Conservation (phyloP, 2,888 invertebrate species). For the Frankliniella fusca region DNA sequence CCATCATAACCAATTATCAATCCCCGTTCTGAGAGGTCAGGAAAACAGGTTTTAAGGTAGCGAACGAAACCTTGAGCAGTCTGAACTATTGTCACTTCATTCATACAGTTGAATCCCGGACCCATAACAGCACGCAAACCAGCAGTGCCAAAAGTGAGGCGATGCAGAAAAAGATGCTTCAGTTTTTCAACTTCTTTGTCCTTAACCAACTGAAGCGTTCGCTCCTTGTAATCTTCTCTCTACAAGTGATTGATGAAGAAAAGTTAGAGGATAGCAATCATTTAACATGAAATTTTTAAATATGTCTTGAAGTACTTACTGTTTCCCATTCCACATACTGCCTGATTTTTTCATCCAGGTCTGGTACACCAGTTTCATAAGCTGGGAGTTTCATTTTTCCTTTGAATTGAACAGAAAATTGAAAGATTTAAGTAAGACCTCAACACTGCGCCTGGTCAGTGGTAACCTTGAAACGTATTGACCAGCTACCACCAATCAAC, state of each 20-base stretch:
- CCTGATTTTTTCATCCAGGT: constrained; percentile 61
- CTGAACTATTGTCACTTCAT: constrained; percentile 89
- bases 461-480: neutral
- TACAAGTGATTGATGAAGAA: constrained; percentile 42
- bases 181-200: constrained; percentile 58
- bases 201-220: constrained; percentile 58
- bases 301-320: constrained; percentile 47
- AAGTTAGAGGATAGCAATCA: constrained; percentile 31
- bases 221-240: constrained; percentile 61
- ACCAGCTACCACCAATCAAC: too few relatives aligned
- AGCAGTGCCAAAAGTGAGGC: constrained; percentile 88
- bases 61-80: constrained; percentile 84
- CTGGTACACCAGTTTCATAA: constrained; percentile 51
- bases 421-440: neutral
- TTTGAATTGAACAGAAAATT: neutral
- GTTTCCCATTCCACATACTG: constrained; percentile 74
- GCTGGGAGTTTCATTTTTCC: neutral
- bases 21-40: constrained; percentile 59
- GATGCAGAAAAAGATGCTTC: constrained; percentile 59
- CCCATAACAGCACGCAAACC: constrained; percentile 90
- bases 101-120: constrained; percentile 89
- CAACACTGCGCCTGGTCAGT: neutral
- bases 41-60: constrained; percentile 60
- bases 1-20: constrained; percentile 91
- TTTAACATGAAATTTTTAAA: constrained; percentile 30